Evolutionary conservation across 1,140 invertebrate species (phyloP), one percentile per base, ranked within the genome.

Genomic region (Steinernema khuongi): DNA sequence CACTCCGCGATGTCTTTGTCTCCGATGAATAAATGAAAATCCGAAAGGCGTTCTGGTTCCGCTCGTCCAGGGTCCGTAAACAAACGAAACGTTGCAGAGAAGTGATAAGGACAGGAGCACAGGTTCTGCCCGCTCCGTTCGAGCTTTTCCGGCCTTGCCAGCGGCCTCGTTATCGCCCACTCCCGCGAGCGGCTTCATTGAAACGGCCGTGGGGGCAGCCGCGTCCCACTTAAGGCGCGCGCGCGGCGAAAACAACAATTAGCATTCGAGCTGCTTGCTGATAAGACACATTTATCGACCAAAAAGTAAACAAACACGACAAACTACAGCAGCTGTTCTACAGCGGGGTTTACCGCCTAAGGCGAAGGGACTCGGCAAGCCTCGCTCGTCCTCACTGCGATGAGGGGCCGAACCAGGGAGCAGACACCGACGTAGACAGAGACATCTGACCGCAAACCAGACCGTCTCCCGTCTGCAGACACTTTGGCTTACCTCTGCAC

Each of bases 201-300:
- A n/a, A n/a, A 2, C 50, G 7, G 11, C 7, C 11, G 50, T 22
- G 14, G 50, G 19, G 14, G 14, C 50, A 11, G 11, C 22, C 4
- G 26, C 26, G 14, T 60, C 22, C 7, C 50, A n/a, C 22, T 7
- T 60, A 60, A 60, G 14, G 50, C 50, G 19, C 14, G 50, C 4
- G 19, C 50, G n/a, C n/a, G n/a, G n/a, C n/a, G n/a, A 60, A 60
- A 60, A 60, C 50, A 60, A 60, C 50, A 60, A 60, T 60, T 60
- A 22, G 50, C 50, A 60, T 60, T 60, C 50, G 50, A 41, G 36
- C 19, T n/a, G 50, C 26, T 60, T 22, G 19, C 50, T 60, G 50
- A 60, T 60, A 60, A 60, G 36, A 41, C 7, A 11, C 7, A 7
- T 41, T n/a, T 7, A 7, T 7, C 50, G 22, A 11, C 22, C n/a